phyloP scores from a whole-genome alignment of 2,797 vertebrate species.

The Crax fasciolata region DNA sequence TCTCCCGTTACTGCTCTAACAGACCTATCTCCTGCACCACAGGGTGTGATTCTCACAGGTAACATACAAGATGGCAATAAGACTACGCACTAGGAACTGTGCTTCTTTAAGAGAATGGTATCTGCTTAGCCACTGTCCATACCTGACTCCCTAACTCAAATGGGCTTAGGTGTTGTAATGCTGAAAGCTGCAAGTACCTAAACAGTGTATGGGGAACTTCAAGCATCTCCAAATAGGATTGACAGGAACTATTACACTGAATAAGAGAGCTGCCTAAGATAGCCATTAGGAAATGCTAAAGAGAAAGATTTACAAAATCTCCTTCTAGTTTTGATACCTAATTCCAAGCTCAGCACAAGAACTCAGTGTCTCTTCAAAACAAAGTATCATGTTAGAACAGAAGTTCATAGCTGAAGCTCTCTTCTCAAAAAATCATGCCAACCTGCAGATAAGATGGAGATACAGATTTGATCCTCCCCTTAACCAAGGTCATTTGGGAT shows the following conservation, averaged over 20 bases:
- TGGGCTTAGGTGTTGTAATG: neutral
- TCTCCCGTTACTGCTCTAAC: neutral
- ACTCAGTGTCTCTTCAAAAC: neutral
- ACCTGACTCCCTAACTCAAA: neutral
- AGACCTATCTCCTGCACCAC: neutral
- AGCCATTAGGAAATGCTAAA: neutral
- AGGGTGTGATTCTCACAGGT: neutral
- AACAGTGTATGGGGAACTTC: neutral
- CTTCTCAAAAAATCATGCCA: neutral
- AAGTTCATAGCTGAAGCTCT: neutral
- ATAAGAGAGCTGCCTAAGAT: neutral
- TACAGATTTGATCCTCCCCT: neutral
- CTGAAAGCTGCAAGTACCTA: neutral
- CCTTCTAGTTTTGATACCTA: neutral
- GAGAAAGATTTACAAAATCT: neutral
- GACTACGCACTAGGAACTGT: neutral
- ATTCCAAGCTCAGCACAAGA: neutral
- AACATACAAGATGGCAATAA: neutral
- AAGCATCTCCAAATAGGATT: neutral
- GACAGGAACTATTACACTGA: neutral
- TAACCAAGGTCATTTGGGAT: neutral
- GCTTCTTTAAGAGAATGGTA: neutral
- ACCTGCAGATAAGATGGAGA: neutral
- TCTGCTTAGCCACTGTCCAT: neutral
- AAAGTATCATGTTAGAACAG: neutral